Base-by-base conservation (phyloP, 2,113 vertebrate species). In the Paracanthobrama guichenoti region DNA sequence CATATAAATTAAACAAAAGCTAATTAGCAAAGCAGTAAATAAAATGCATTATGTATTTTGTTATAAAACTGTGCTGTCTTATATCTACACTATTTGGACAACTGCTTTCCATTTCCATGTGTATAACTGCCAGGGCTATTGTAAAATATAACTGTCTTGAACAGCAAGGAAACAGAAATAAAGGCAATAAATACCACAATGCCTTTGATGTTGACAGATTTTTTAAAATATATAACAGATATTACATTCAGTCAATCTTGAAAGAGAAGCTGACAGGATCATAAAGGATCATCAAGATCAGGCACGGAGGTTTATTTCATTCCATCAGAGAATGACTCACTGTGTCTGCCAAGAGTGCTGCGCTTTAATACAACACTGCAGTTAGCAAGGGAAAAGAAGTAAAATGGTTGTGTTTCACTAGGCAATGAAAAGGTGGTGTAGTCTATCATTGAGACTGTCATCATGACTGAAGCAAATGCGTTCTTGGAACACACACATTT, bases 1-100 rank as follows among this genome's bases (percentile, higher is more conserved):
- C 28, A n/a, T 57, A 82, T 71, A 81, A 67, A 81, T 69, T 81
- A 81, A 67, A 57, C 79, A 71, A 71, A 57, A 82, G 48, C 50
- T 71, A 57, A 82, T 71, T 82, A 82, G 79, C 7, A 12, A 48
- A 71, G 46, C 79, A 13, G 46, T 42, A 71, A 71, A 82, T 82
- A 71, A 53, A 55, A 71, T 24, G 14, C 3, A 67, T 80, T 66
- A 80, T 50, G 64, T 42, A 71, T 80, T 80, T 66, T 67, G 35
- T 13, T 26, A 62, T 67, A 67, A 66, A 81, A 46, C 77, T 44
- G 39, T 20, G 57, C 39, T 28, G 59, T 79, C 44, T 60, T 14
- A 60, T 76, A 14, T 59, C 20, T 78, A 35, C 20, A 77, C 12
- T 3, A 31, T 11, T 44, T 64, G 39, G 76, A 79, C 39, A 28